Evolutionary conservation across 2,113 vertebrate genomes (phyloP).

Genomic region (Donacobius atricapilla): DNA sequence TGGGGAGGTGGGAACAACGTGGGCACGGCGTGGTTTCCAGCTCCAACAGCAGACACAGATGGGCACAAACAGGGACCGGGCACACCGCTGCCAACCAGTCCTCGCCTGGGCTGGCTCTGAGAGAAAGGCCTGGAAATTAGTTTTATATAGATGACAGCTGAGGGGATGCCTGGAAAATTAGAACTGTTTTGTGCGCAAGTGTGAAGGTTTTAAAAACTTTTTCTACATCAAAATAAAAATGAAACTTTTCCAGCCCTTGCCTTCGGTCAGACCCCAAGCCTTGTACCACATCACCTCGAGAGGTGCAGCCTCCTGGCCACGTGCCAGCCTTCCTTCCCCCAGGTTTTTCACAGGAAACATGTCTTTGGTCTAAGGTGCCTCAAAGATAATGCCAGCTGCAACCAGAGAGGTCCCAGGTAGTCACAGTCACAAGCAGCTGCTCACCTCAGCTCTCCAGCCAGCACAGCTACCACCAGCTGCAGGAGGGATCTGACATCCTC

Average conservation of each 20-base stretch:
- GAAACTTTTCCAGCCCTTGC: background rate
- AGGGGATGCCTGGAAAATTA: background rate
- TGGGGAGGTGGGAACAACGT: background rate
- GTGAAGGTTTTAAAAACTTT: accelerated
- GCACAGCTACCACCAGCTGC: background rate
- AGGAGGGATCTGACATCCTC: background rate
- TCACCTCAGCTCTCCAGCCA: background rate
- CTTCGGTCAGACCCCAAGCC: background rate
- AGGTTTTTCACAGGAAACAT: background rate
- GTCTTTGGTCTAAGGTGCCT: background rate
- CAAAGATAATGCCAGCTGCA: background rate
- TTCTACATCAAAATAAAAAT: background rate
- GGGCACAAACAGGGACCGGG: accelerated
- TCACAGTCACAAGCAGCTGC: background rate
- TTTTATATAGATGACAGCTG: background rate
- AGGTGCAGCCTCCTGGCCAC: background rate
- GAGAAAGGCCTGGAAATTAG: background rate
- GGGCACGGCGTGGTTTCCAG: accelerated
- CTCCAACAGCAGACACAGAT: background rate
- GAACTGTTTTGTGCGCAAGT: background rate
- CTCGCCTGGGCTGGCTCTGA: background rate
- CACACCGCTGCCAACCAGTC: accelerated
- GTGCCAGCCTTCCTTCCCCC: background rate
- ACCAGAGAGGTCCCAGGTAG: background rate
- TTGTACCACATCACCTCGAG: accelerated